A percentile compares a stretch with the other conserved stretches of the same genome.
These are phyloP conservation scores for Daboia siamensis DNA, from an alignment of 2,113 vertebrate species.

Conservation along the genomic window DNA sequence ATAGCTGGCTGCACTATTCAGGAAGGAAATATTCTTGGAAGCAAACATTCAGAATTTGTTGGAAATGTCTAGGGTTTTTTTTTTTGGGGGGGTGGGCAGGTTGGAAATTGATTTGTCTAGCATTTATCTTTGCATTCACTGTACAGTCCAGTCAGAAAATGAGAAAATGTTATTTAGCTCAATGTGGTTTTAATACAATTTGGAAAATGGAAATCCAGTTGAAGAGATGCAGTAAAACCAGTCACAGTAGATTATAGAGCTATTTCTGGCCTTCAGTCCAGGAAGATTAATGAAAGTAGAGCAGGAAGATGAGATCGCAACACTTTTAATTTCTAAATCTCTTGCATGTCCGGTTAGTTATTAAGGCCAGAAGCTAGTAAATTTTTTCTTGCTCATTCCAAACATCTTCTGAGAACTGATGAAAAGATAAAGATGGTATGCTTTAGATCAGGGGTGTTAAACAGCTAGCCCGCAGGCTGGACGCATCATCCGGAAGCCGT, in stretches of 20 bases:
- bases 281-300: not conserved
- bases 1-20: slow-evolving; percentile 38
- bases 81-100: not conserved
- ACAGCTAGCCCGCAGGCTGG: too few species aligned
- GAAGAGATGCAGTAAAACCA: not conserved
- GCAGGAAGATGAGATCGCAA: not conserved
- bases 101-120: slow-evolving; percentile 1
- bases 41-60: slow-evolving; percentile 30
- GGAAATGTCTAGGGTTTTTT: slow-evolving; percentile 18
- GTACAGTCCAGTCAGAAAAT: not conserved
- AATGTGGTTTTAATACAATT: not conserved
- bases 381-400: not conserved
- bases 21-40: slow-evolving; percentile 62
- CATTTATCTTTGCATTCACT: not conserved
- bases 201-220: not conserved
- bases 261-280: not conserved
- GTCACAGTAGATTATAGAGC: not conserved
- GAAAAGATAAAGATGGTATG: not conserved
- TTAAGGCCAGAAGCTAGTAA: not conserved
- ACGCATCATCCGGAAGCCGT: too few species aligned
- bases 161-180: not conserved
- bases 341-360: not conserved
- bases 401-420: not conserved
- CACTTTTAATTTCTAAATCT: not conserved
- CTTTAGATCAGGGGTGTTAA: not conserved